A percentile compares a stretch with the other conserved stretches of the same genome.
These are phyloP conservation scores for Stenopsyche tienmushanensis DNA, from an alignment of 1,140 invertebrate species.

Conservation along the genomic window DNA sequence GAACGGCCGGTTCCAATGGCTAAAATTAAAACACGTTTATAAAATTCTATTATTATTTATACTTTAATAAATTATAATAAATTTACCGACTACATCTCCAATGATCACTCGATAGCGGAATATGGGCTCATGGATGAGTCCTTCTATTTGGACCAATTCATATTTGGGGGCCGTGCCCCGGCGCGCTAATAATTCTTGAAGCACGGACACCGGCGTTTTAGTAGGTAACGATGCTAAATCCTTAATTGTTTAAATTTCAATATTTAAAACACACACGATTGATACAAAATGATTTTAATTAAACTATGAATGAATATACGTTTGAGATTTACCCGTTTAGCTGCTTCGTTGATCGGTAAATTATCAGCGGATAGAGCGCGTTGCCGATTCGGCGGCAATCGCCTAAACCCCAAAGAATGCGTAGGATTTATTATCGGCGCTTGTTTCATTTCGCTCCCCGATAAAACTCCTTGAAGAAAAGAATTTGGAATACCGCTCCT, in stretches of 20 bases:
- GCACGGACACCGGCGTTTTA: constrained; percentile 91
- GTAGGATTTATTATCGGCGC: no score
- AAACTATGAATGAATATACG: background rate
- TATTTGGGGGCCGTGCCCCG: constrained; percentile 94
- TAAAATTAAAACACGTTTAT: constrained; percentile 46
- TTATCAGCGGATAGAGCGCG: background rate
- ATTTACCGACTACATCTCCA: constrained; percentile 75
- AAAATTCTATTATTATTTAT: background rate
- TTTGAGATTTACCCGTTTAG: constrained; percentile 7
- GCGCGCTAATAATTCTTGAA: constrained; percentile 89
- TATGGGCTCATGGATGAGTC: constrained; percentile 93
- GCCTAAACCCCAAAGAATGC: constrained; percentile 11
- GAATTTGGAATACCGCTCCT: no score
- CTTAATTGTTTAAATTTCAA: constrained; percentile 42
- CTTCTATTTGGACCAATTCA: constrained; percentile 93
- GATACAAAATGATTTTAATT: background rate
- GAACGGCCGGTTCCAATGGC: constrained; percentile 89
- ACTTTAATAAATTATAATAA: constrained; percentile 28
- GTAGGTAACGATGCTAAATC: constrained; percentile 69
- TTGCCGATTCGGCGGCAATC: constrained; percentile 3
- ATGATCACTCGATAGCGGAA: constrained; percentile 94
- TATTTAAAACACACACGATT: background rate
- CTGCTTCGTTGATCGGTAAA: constrained; percentile 17
- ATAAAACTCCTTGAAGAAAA: no score
- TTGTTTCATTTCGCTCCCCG: no score